These are phyloP conservation scores for Brachionus angularis DNA, from an alignment of 1,140 invertebrate species.

Conservation along the genomic window DNA sequence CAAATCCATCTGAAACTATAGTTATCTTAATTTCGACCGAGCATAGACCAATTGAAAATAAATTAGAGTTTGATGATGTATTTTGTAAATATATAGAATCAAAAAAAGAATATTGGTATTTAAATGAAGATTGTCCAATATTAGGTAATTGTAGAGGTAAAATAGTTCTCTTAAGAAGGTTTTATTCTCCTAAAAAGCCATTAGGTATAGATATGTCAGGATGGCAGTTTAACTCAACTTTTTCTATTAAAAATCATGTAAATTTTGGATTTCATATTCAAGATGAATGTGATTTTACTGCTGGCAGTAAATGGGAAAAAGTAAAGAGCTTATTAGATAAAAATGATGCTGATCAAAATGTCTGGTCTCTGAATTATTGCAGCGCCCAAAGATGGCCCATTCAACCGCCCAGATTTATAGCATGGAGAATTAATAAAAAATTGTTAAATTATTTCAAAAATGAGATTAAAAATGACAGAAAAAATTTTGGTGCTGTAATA, in stretches of 20 bases:
- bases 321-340: slow-evolving; percentile 4
- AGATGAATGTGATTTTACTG: slow-evolving; percentile 5
- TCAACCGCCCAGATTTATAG: slow-evolving; percentile 11
- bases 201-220: slow-evolving; percentile 40
- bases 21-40: slow-evolving; percentile 15
- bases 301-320: neutral
- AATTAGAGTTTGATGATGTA: slow-evolving; percentile 30
- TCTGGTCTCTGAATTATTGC: slow-evolving; percentile 32
- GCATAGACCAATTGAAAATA: neutral
- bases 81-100: slow-evolving; percentile 9
- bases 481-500: slow-evolving; percentile 18
- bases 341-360: neutral
- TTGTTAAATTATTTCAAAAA: neutral
- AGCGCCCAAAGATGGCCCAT: slow-evolving; percentile 32
- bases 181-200: slow-evolving; percentile 3
- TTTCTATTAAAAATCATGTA: slow-evolving; percentile 16
- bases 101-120: slow-evolving; percentile 7
- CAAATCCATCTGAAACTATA: slow-evolving; percentile 11
- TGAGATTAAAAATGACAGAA: neutral
- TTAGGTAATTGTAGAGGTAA: slow-evolving; percentile 26
- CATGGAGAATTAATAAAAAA: slow-evolving; percentile 14
- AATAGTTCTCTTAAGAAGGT: slow-evolving; percentile 18
- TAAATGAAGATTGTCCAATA: slow-evolving; percentile 26
- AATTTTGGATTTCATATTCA: neutral
- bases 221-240: slow-evolving; percentile 8